Evolutionary conservation across 2,797 vertebrate genomes (phyloP).

Genomic region (Harpagifer antarcticus): DNA sequence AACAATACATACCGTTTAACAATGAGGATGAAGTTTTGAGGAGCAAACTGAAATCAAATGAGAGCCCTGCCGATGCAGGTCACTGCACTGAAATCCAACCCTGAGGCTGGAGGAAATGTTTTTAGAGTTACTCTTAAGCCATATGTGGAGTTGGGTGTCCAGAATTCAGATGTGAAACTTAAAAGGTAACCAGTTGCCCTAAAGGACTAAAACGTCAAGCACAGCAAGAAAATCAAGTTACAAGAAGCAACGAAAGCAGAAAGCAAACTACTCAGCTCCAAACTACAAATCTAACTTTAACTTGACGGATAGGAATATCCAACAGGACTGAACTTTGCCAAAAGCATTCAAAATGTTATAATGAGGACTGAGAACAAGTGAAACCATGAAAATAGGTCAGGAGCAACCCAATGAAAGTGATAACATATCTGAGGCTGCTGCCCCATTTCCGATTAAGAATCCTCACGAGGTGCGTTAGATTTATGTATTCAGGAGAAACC

Average conservation of each 20-base stretch:
- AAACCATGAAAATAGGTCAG: conserved; percentile 61
- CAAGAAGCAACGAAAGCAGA: background rate
- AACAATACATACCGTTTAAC: background rate
- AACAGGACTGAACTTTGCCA: conserved; percentile 13
- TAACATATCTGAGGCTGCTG: conserved; percentile 53
- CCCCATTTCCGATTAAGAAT: conserved; percentile 57
- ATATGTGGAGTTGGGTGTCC: background rate
- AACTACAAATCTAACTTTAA: conserved; percentile 14
- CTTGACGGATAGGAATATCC: background rate
- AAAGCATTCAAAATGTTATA: conserved; percentile 8
- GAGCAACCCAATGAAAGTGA: conserved; percentile 59
- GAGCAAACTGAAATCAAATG: background rate
- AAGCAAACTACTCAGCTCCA: background rate
- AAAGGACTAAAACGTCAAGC: background rate
- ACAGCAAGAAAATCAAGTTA: background rate
- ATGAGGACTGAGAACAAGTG: conserved; percentile 11
- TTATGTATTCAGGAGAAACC: conserved; percentile 54
- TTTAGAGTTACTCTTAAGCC: background rate
- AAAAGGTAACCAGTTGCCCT: background rate
- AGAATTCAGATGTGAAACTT: conserved; percentile 20
- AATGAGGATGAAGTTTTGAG: background rate
- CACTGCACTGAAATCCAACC: background rate
- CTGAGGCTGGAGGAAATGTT: background rate
- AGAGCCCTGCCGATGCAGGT: background rate
- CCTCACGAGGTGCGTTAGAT: conserved; percentile 66